Evolutionary conservation across 2,888 invertebrate genomes (phyloP).

Genomic region (Xanthostigma xanthostigma): DNA sequence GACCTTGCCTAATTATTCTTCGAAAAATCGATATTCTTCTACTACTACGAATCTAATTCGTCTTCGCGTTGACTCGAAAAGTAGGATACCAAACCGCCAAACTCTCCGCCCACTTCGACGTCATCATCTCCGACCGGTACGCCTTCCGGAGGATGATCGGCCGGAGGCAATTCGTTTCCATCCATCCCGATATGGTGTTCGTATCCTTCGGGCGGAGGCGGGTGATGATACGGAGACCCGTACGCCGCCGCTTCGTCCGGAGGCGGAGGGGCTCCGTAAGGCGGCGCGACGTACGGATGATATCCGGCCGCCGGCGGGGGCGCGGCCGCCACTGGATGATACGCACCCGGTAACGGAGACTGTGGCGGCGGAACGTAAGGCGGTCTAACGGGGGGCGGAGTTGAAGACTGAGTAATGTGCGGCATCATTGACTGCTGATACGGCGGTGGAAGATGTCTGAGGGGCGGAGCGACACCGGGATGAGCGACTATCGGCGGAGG

Average conservation of each 20-base stretch:
- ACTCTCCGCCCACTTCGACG: slow-evolving; percentile 49
- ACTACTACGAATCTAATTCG: slow-evolving; percentile 64
- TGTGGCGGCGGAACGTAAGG: no score
- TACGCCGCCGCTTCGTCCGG: slow-evolving; percentile 17
- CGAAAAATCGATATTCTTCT: slow-evolving; percentile 11
- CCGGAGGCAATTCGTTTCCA: slow-evolving; percentile 8
- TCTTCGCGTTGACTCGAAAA: slow-evolving; percentile 83
- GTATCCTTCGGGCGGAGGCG: slow-evolving; percentile 10
- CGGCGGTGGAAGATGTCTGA: slow-evolving; percentile 22
- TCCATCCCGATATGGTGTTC: slow-evolving; percentile 7
- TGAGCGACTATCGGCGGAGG: slow-evolving; percentile 14
- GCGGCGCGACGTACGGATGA: no score
- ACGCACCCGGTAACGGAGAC: slow-evolving; percentile 25
- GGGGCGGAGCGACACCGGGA: slow-evolving; percentile 25
- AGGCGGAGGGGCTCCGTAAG: slow-evolving; percentile 24
- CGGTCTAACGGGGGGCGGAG: slow-evolving; percentile 16
- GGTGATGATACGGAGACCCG: slow-evolving; percentile 12
- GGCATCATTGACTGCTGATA: slow-evolving; percentile 17
- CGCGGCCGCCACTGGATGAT: no score
- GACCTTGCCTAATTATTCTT: no score
- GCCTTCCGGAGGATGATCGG: slow-evolving; percentile 12
- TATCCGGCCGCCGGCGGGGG: slow-evolving; percentile 21
- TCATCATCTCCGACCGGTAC: slow-evolving; percentile 34
- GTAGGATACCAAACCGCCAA: slow-evolving; percentile 82
- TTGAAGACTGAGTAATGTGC: slow-evolving; percentile 25